Base-by-base conservation (phyloP, 1,140 invertebrate species). In the Diachasmimorpha longicaudata region DNA sequence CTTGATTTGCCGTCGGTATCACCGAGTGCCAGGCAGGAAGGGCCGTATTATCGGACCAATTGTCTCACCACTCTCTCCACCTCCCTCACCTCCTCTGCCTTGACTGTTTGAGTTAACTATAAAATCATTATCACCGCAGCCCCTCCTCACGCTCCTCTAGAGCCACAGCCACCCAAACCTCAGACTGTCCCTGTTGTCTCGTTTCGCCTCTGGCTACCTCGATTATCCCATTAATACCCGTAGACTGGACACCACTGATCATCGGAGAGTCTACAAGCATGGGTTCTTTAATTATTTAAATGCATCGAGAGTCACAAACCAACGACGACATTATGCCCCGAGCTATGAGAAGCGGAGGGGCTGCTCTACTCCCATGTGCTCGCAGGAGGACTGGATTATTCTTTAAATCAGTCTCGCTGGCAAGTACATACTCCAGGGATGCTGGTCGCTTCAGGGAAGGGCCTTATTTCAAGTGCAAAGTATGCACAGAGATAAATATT, bases 21-120 rank as follows among this genome's bases (percentile, higher is more conserved):
- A 87, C 84, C 83, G 86, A 85, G 87, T 88, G 86, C 85, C 86
- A 87, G 86, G 87, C 86, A 87, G 87, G 87, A 87, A 87, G 87
- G 81, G 85, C 82, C 85, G 86, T 87, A 87, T 87, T 88, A 88
- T 88, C 86, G 84, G 81, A 81, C 85, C 86, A 88, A 88, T 87
- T 88, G 87, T 87, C 87, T 87, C 86, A 85, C 86, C 82, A 82
- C 21, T 48, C 67, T 67, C 70, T 71, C 72, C 55, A 48, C 48
- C 36, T 44, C 77, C 79, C 16, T 39, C 37, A 16, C 21, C 13
- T 48, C 13, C 58, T 66, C 58, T 52, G 48, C 48, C 48, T 52
- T 52, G 23, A 13, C 23, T 19, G 23, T 82, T 86, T 85, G 81
- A 85, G 84, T 81, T 86, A 79, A 88, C 85, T 86, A 88, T 88